phyloP scores from a whole-genome alignment of 2,888 invertebrate species.

The Agrypnus murinus region DNA sequence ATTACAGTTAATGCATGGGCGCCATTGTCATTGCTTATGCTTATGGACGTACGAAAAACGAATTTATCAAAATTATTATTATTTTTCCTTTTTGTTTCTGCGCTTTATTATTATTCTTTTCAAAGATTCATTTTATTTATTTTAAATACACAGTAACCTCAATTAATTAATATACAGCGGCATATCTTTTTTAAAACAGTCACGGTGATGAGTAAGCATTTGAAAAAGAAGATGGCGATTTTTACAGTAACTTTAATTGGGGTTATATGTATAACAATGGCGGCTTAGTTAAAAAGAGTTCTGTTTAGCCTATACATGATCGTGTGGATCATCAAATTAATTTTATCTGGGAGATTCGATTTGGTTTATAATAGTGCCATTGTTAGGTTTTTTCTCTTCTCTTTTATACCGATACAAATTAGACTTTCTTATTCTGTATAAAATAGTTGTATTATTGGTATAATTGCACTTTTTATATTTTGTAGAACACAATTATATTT shows the following conservation, averaged over 20 bases:
- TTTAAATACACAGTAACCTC: too few species aligned
- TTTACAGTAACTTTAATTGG: constrained; percentile 55
- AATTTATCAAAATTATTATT: constrained; percentile 45
- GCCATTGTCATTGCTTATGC: constrained; percentile 64
- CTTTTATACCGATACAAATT: constrained; percentile 20
- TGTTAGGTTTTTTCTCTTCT: constrained; percentile 33
- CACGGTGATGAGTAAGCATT: constrained; percentile 54
- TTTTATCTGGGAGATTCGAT: constrained; percentile 45
- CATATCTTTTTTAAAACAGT: background rate
- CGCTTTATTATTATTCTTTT: background rate
- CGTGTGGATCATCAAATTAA: constrained; percentile 46
- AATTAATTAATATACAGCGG: background rate
- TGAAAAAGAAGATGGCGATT: constrained; percentile 51
- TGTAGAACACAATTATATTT: too few species aligned
- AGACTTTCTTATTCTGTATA: background rate
- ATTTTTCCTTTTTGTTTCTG: constrained; percentile 12
- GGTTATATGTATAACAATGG: constrained; percentile 52
- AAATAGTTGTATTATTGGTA: too few species aligned
- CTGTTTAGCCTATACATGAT: constrained; percentile 41
- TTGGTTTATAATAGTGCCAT: constrained; percentile 48
- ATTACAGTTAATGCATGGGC: constrained; percentile 65
- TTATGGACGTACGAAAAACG: constrained; percentile 43
- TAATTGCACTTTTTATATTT: too few species aligned
- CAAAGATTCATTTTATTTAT: background rate
- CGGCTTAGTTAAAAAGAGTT: constrained; percentile 45